Evolutionary conservation across 2,797 vertebrate species (phyloP).

Genomic region (Borostomias antarcticus): DNA sequence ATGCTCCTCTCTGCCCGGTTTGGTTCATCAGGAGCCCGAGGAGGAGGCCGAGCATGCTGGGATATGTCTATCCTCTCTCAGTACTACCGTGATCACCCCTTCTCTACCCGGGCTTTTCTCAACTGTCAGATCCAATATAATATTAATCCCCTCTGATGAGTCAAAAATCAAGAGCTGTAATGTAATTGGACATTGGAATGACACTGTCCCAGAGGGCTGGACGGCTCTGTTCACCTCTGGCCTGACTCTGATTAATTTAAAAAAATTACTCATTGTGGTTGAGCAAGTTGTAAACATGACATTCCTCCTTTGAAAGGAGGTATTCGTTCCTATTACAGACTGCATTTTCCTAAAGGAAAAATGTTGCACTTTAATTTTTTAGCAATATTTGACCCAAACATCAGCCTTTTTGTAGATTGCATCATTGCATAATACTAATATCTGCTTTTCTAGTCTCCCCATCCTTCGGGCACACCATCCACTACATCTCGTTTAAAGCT

Average conservation of each 20-base stretch:
- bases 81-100: not conserved
- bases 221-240: slow-evolving; percentile 19
- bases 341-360: not conserved
- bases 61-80: not conserved
- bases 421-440: slow-evolving; percentile 33
- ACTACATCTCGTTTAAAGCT: no score
- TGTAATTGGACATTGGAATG: slow-evolving; percentile 1
- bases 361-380: not conserved
- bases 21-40: not conserved
- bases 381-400: no score
- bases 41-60: not conserved
- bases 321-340: not conserved
- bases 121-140: not conserved
- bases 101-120: not conserved
- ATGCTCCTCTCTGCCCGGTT: slow-evolving; percentile 1
- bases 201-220: slow-evolving; percentile 8
- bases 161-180: slow-evolving; percentile 2
- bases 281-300: slow-evolving; percentile 6
- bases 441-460: slow-evolving; percentile 31
- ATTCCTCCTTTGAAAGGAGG: not conserved
- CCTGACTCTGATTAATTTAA: slow-evolving; percentile 7
- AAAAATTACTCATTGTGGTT: slow-evolving; percentile 27
- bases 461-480: not conserved
- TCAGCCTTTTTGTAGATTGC: slow-evolving; percentile 26
- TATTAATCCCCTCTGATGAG: not conserved